Base-by-base conservation (phyloP, 2,113 vertebrate genomes). In the Cercopithecus mona region DNA sequence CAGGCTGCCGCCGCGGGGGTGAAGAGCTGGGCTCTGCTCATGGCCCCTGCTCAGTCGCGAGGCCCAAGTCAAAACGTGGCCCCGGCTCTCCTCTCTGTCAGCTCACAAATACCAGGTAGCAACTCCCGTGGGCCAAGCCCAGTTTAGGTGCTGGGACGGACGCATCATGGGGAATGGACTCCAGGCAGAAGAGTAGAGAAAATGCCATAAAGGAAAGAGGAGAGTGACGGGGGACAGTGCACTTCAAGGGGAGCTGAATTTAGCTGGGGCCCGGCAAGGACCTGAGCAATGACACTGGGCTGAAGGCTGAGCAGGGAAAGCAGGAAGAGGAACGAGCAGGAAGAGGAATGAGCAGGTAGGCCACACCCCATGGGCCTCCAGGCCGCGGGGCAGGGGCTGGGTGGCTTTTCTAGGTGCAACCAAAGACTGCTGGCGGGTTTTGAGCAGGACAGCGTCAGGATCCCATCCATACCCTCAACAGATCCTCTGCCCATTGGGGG, bases 31-130 rank as follows among this genome's bases (percentile, higher is more conserved):
- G 27, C 43, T 64, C 27, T 2, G 40, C 72, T 12, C 25, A 2
- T 3, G 10, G 40, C 30, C 45, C 35, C n/a, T 4, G 8, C 38
- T 17, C 16, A 25, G 23, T 32, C 0, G 64, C 45, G 32, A 52
- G 38, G 32, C 57, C 45, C n/a, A 1, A 0, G 43, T 17, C 43
- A 38, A 73, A 57, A 64, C n/a, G 57, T 14, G 23, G 59, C 59
- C 23, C 59, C 9, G 18, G 16, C 6, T 5, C 5, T 52, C 35
- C n/a, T 75, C 45, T 35, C 57, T 0, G 11, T 27, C 22, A 52
- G 5, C 13, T 48, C 18, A 1, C 2, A 13, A 17, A 1, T 55
- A 38, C 8, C 13, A 4, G 18, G 12, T 23, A 59, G 14, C 48
- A 18, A 23, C 8, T 3, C 14, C 57, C 3, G 1, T 8, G 12